phyloP scores from a whole-genome alignment of 2,797 vertebrate genomes.

The Chelonia mydas region DNA sequence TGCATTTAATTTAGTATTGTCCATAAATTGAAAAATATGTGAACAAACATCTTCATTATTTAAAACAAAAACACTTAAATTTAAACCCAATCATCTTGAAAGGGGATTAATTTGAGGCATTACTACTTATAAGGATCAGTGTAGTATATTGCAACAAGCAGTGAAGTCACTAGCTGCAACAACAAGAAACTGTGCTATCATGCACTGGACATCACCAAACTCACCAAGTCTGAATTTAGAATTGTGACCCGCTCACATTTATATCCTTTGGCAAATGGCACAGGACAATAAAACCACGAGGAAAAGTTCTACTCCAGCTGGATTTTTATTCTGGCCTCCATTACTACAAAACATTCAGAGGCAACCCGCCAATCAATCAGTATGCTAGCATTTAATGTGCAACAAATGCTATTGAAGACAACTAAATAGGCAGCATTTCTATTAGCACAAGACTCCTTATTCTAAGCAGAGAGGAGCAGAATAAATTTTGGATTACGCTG shows the following conservation, averaged over 20 bases:
- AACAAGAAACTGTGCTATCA: conserved; percentile 26
- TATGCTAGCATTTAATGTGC: conserved; percentile 51
- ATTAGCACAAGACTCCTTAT: conserved; percentile 4
- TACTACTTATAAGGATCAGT: background rate
- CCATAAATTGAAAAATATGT: conserved; percentile 24
- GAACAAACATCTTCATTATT: background rate
- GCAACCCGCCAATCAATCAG: conserved; percentile 31
- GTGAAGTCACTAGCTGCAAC: conserved; percentile 3
- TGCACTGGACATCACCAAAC: conserved; percentile 3
- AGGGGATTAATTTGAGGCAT: background rate
- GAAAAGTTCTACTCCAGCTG: conserved; percentile 26
- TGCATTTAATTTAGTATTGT: background rate
- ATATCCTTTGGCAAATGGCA: accelerated
- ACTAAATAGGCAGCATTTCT: conserved; percentile 22
- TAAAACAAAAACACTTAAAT: background rate
- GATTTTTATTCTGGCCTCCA: conserved; percentile 21
- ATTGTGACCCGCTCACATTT: conserved; percentile 24
- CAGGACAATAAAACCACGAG: conserved; percentile 27
- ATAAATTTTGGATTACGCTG: background rate
- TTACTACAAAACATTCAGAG: conserved; percentile 6
- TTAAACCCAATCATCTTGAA: background rate
- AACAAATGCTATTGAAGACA: conserved; percentile 46
- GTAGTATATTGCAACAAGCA: background rate
- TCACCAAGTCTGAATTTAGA: background rate
- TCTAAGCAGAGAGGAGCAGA: conserved; percentile 33